These are phyloP conservation scores for Thripadectes ignobilis DNA, from an alignment of 2,797 vertebrate species.

Conservation along the genomic window DNA sequence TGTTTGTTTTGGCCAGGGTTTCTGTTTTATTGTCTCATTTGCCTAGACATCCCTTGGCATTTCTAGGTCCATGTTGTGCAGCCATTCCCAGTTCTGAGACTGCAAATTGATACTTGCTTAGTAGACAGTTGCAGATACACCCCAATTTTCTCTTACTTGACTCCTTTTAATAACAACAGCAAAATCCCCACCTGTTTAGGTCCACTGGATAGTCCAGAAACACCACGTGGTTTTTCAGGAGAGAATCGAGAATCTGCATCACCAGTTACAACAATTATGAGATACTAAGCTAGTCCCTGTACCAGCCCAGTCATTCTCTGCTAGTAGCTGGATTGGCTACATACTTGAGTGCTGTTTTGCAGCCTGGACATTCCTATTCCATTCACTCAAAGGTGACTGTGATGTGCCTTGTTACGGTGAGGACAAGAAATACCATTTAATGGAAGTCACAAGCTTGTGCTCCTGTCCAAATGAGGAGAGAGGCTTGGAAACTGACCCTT, in stretches of 20 bases:
- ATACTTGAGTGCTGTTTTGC: neutral
- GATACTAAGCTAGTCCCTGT: neutral
- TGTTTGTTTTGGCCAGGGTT: neutral
- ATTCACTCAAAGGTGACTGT: neutral
- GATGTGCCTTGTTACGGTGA: neutral
- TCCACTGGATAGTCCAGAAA: neutral
- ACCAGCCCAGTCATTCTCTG: neutral
- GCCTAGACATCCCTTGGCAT: neutral
- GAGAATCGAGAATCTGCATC: neutral
- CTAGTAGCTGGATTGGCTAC: neutral
- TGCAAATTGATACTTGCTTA: neutral
- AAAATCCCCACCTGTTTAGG: neutral
- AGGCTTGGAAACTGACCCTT: neutral
- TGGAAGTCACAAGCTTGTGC: neutral
- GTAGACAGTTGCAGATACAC: neutral
- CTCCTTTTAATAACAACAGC: neutral
- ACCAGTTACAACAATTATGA: accelerated
- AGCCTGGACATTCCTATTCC: neutral
- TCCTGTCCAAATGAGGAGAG: neutral
- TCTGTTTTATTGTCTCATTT: neutral
- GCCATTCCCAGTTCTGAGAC: neutral
- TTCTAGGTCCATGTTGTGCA: neutral
- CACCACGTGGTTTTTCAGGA: neutral
- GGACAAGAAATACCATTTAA: neutral
- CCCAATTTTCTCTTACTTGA: neutral